Conservation (phyloP, 2,113 vertebrate species). For the Chloropsis hardwickii region DNA sequence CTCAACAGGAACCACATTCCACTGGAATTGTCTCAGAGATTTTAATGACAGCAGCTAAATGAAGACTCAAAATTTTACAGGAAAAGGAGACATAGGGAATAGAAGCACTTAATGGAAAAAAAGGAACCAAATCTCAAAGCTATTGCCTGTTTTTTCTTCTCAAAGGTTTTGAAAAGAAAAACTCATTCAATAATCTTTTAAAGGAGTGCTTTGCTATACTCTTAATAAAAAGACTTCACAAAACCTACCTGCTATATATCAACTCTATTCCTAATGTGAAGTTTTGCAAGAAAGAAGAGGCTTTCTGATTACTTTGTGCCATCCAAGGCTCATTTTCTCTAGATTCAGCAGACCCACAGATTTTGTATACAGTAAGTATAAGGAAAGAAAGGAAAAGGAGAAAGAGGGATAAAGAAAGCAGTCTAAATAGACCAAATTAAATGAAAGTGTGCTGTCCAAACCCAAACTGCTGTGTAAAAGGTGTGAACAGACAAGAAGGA, state of each 20-base stretch:
- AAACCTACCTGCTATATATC: background rate
- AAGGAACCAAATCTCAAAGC: background rate
- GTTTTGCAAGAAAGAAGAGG: background rate
- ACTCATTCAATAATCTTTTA: background rate
- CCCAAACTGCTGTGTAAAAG: background rate
- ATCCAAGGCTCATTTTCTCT: background rate
- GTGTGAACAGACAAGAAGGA: background rate
- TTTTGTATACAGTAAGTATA: background rate
- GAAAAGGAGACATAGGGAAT: background rate
- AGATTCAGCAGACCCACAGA: background rate
- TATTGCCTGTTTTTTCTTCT: background rate
- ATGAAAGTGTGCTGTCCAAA: background rate
- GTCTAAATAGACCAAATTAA: background rate
- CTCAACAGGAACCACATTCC: background rate
- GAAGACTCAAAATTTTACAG: background rate
- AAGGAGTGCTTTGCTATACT: background rate
- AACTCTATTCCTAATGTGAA: background rate
- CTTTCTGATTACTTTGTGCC: background rate
- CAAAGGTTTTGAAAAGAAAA: background rate
- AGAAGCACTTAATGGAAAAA: background rate
- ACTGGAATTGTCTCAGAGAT: background rate
- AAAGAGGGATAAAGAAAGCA: background rate
- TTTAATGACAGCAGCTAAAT: background rate
- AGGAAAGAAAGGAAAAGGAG: background rate
- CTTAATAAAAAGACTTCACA: background rate